Percentiles rank a stretch among this genome's conserved stretches.
Conservation (phyloP, 2,113 vertebrate genomes). For the Tetrao urogallus region DNA sequence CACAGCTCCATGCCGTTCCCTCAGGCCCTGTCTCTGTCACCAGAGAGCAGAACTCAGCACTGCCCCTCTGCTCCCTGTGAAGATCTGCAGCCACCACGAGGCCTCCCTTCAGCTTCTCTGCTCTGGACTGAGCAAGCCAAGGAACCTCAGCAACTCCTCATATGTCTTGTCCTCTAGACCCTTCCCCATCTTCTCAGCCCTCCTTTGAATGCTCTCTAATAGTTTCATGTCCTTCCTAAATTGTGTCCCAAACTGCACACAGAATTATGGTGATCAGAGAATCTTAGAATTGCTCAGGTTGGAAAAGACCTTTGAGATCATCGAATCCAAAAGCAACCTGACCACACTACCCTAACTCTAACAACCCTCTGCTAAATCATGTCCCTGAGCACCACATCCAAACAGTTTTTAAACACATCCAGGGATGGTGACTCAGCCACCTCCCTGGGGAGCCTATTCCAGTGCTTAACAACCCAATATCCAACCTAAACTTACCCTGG, state of each 20-base stretch:
- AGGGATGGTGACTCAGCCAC: too few species aligned
- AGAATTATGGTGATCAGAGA: neutral
- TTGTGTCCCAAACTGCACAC: neutral
- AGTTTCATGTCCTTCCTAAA: neutral
- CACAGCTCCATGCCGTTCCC: neutral
- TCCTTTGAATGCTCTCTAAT: neutral
- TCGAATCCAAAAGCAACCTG: too few species aligned
- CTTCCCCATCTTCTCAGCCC: neutral
- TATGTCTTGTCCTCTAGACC: neutral
- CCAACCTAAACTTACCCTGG: too few species aligned
- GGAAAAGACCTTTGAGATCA: too few species aligned
- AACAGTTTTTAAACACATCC: too few species aligned
- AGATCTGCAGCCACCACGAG: neutral
- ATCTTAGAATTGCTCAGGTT: too few species aligned
- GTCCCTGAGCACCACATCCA: too few species aligned
- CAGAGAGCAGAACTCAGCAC: neutral
- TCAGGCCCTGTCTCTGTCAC: neutral
- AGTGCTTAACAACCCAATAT: too few species aligned
- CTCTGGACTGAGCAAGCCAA: neutral
- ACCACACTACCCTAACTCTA: too few species aligned
- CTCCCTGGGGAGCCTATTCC: too few species aligned
- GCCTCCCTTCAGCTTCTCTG: neutral
- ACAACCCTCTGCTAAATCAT: too few species aligned
- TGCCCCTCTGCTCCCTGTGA: neutral
- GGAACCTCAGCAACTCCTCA: neutral